Percentiles rank a stretch among this genome's conserved stretches.
Conservation (phyloP, 2,888 invertebrate species). For the Tenthredo livida region DNA sequence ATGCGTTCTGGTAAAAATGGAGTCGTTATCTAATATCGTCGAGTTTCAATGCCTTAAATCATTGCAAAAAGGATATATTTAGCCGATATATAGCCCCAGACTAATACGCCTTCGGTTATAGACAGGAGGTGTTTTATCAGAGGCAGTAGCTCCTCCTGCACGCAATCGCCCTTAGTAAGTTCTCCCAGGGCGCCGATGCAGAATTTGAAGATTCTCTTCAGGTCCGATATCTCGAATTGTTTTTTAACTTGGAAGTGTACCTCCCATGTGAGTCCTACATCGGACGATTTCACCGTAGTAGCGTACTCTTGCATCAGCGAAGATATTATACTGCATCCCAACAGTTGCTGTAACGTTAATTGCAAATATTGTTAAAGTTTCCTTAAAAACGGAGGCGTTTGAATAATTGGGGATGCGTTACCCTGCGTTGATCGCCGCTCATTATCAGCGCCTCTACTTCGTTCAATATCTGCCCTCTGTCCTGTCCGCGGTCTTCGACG, state of each 20-base stretch:
- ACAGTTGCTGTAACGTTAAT: constrained; percentile 83
- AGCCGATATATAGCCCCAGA: constrained; percentile 90
- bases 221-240: constrained; percentile 89
- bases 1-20: constrained; percentile 27
- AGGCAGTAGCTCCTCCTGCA: constrained; percentile 80
- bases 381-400: no score
- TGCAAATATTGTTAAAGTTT: constrained; percentile 28
- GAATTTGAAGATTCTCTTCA: constrained; percentile 90
- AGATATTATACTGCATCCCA: constrained; percentile 91
- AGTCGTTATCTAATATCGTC: not conserved
- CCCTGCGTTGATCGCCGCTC: constrained; percentile 83
- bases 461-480: constrained; percentile 84
- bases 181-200: constrained; percentile 83
- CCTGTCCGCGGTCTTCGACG: constrained; percentile 86
- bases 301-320: constrained; percentile 94
- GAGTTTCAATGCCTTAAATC: not conserved
- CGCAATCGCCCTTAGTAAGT: constrained; percentile 79
- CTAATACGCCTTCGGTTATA: constrained; percentile 88
- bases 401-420: no score
- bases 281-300: constrained; percentile 90
- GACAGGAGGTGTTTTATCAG: constrained; percentile 86
- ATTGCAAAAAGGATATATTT: constrained; percentile 79
- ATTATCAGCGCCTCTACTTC: constrained; percentile 89
- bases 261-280: constrained; percentile 94
- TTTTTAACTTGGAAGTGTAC: constrained; percentile 91